Percentiles rank a stretch among this genome's conserved stretches.
Evolutionary conservation across 2,113 vertebrate species (phyloP).

Genomic region (Pampusana beccarii): DNA sequence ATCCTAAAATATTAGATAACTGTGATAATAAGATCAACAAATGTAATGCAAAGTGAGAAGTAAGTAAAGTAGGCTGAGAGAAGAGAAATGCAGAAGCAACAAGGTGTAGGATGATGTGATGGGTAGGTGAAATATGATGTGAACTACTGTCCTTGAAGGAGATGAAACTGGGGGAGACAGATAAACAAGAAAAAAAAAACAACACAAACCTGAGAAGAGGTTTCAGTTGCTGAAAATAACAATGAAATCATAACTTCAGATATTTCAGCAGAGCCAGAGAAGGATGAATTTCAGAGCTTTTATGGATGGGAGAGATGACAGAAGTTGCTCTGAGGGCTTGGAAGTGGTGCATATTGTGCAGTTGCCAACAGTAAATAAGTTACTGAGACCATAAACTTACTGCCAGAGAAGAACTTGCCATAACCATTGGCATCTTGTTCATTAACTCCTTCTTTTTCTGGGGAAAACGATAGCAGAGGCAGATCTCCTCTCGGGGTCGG

Average conservation of each 20-base stretch:
- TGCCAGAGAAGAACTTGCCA: conserved; percentile 15
- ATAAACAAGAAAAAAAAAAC: fast-evolving
- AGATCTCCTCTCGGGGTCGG: background rate
- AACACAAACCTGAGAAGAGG: background rate
- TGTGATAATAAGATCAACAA: background rate
- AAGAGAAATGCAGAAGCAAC: background rate
- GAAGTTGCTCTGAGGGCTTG: background rate
- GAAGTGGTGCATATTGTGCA: background rate
- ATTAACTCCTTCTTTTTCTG: background rate
- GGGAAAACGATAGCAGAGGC: background rate
- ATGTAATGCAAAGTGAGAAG: background rate
- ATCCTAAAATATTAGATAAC: background rate
- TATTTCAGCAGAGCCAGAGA: background rate
- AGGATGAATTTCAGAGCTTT: conserved; percentile 1
- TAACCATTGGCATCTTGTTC: background rate
- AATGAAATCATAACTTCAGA: background rate
- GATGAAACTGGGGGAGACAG: background rate
- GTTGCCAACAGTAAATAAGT: conserved; percentile 14
- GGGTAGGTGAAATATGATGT: background rate
- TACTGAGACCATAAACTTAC: background rate
- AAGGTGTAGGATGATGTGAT: background rate
- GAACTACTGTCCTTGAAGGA: background rate
- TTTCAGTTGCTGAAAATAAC: background rate
- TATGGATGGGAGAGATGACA: background rate
- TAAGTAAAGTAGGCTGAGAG: background rate